Evolutionary conservation across 2,113 vertebrate genomes (phyloP).

Genomic region (Thinocorus orbignyianus): DNA sequence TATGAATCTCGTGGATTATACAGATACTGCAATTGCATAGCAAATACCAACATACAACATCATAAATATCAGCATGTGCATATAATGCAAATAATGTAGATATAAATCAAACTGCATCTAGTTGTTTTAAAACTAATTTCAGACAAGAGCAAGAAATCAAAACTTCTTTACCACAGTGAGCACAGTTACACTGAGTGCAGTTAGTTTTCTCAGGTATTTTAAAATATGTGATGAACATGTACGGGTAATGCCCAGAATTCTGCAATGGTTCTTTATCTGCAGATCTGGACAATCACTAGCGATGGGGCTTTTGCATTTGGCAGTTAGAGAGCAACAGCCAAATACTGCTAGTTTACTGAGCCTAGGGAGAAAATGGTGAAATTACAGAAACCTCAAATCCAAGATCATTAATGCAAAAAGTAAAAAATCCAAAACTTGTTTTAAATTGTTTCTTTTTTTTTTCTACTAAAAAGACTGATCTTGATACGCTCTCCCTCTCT

Average conservation of each 20-base stretch:
- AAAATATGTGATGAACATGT: constrained; percentile 43
- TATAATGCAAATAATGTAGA: neutral
- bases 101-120: neutral
- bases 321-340: constrained; percentile 58
- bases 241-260: constrained; percentile 59
- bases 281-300: constrained; percentile 33
- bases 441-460: neutral
- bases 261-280: constrained; percentile 51
- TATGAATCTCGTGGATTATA: neutral
- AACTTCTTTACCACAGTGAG: constrained; percentile 56
- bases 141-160: neutral
- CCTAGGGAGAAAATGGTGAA: neutral
- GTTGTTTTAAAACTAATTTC: neutral
- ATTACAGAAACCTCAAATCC: neutral
- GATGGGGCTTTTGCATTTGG: constrained; percentile 33
- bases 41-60: neutral
- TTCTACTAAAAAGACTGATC: neutral
- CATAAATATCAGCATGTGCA: neutral
- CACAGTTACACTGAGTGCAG: constrained; percentile 59
- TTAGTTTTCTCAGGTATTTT: constrained; percentile 38
- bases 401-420: neutral
- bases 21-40: neutral
- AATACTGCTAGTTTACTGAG: constrained; percentile 56
- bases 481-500: neutral
- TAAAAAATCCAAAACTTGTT: neutral